These are phyloP conservation scores for Gorilla gorilla DNA, from an alignment of 2,113 vertebrate genomes.

Conservation along the genomic window DNA sequence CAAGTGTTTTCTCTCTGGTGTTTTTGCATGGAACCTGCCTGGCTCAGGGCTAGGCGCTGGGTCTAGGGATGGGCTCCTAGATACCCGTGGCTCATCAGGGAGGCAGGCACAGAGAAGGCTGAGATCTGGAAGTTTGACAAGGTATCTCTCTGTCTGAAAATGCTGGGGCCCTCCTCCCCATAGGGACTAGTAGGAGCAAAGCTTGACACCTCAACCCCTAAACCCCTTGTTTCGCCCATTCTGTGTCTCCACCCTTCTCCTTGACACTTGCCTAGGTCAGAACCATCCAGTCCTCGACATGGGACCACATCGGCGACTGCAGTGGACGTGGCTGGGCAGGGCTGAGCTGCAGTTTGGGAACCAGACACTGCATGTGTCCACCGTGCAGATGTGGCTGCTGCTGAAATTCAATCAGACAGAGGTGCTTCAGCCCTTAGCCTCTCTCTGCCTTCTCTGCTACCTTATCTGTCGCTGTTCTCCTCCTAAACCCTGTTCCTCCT, in stretches of 20 bases:
- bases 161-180: not conserved
- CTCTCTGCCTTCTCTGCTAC: not conserved
- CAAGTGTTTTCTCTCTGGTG: not conserved
- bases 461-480: not conserved
- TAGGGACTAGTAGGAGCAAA: not conserved
- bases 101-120: not conserved
- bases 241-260: not conserved
- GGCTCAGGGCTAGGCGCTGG: not conserved
- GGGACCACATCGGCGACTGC: constrained; percentile 84
- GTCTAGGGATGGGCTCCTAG: not conserved
- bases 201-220: not conserved
- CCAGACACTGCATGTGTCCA: constrained; percentile 92
- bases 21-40: not conserved
- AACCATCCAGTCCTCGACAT: constrained; percentile 83
- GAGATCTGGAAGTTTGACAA: not conserved
- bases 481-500: not conserved
- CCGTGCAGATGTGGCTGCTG: constrained; percentile 96
- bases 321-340: constrained; percentile 97
- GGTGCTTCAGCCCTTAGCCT: constrained; percentile 40
- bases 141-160: not conserved
- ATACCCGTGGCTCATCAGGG: not conserved
- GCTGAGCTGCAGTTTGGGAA: constrained; percentile 89
- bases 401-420: constrained; percentile 79
- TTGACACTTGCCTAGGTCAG: constrained; percentile 85
- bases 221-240: not conserved